Evolutionary conservation across 2,888 invertebrate genomes (phyloP), one percentile per base, ranked within the genome.

Genomic region (Ecdyonurus torrentis): DNA sequence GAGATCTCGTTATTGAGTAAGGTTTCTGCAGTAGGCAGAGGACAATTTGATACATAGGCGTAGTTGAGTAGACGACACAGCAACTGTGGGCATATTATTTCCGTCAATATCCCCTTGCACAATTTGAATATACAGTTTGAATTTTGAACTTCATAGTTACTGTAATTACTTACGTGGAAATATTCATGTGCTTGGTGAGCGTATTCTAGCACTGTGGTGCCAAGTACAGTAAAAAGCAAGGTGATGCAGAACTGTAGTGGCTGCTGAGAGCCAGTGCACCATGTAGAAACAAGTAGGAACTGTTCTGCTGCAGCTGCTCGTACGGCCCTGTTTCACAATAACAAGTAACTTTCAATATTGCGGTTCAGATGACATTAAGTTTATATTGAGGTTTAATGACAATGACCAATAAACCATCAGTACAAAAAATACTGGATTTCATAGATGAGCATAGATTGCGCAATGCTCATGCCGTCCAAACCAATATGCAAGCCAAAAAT

Each of bases 271-370:
- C 80, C 80, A 67, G 84, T 85, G 70, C 89, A 89, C 78, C 87
- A 88, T 52, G 89, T 89, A 66, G 89, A 89, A 77, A 91, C 89
- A 65, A 87, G 79, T 66, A 88, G 81, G 73, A 93, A 83, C 75
- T 92, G 91, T 73, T 92, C 92, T 3, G 87, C 87, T 63, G 91
- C 89, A 58, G 87, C 84, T 63, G 85, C 80, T 66, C 91, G 81
- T 64, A 91, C 82, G 72, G 85, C 72, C 61, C 74, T 75, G 66
- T 1, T 64, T 22, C 25, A 62, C 20, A 59, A 2, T 25, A 60
- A 1, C 25, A 24, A n/a, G 37, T 37, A 5, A 37, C n/a, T n/a
- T n/a, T n/a, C n/a, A n/a, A n/a, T n/a, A n/a, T n/a, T n/a, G n/a
- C n/a, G n/a, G n/a, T n/a, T n/a, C n/a, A n/a, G n/a, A n/a, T n/a